A percentile compares a stretch with the other conserved stretches of the same genome.
Conservation (phyloP, 2,113 vertebrate species). For the Crotalus tigris region DNA sequence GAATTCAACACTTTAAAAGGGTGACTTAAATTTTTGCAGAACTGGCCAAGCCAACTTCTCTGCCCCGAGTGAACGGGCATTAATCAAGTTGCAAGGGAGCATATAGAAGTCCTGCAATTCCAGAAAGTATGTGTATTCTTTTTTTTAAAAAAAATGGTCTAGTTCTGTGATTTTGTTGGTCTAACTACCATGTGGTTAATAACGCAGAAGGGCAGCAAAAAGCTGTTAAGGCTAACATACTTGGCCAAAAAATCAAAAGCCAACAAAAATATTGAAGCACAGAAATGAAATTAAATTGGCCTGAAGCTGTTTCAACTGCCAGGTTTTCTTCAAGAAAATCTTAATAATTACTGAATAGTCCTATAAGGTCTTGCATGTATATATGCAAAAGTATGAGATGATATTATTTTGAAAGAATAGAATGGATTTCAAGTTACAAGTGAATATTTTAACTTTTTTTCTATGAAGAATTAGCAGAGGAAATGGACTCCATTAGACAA, state of each 20-base stretch:
- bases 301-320: neutral
- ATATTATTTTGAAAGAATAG: neutral
- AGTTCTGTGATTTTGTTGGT: neutral
- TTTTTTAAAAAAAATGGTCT: neutral
- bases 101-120: neutral
- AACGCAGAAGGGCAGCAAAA: neutral
- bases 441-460: neutral
- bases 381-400: neutral
- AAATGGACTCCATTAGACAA: neutral
- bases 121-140: neutral
- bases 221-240: neutral
- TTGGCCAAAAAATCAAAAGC: neutral
- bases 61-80: neutral
- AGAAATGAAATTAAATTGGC: neutral
- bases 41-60: neutral
- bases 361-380: neutral
- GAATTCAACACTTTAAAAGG: conserved; percentile 29
- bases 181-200: neutral
- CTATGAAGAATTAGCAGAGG: neutral
- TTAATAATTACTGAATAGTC: neutral
- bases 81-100: neutral
- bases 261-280: neutral
- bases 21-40: conserved; percentile 1
- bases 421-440: neutral
- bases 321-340: neutral